Evolutionary conservation across 2,888 invertebrate species (phyloP), one percentile per base, ranked within the genome.

Genomic region (Thera obeliscata): DNA sequence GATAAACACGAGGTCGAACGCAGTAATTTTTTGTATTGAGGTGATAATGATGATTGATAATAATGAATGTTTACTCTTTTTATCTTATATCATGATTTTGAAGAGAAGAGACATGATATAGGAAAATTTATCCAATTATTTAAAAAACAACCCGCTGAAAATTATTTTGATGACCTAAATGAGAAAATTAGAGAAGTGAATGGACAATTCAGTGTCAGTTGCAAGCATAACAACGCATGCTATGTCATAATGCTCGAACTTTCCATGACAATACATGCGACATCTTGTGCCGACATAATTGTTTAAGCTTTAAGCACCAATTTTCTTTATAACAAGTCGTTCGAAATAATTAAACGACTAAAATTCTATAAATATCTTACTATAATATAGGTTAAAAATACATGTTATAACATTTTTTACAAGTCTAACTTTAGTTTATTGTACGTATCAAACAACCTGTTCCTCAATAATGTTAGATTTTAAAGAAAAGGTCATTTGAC

Each of bases 271-370:
- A 90, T 90, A 91, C 92, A 90, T 85, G 87, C 91, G 64, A 81
- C 83, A 88, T 83, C 89, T 67, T 81, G 85, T 85, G 87, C 86
- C 90, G 83, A 81, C 87, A 87, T 90, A 88, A 87, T 89, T 87
- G 90, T 74, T 88, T 93, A 93, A 93, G 93, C 93, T 91, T 91
- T 90, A 93, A 93, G 93, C 93, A 93, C 93, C 93, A 93, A 93
- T 91, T 93, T 93, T 93, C 89, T 90, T 93, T 92, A 92, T 93
- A 93, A 93, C 93, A 92, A 93, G 93, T 93, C 93, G 93, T 93
- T 93, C 91, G 90, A 93, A 93, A 93, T 93, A 93, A 91, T 91
- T 93, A 93, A 93, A 93, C 93, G 93, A 93, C 93, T 90, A 91
- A 91, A 93, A 85, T 91, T 92, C 91, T 93, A 93, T 93, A 93